Percentiles rank a stretch among this genome's conserved stretches.
Conservation (phyloP, 2,797 vertebrate species). For the Poecilia wingei region DNA sequence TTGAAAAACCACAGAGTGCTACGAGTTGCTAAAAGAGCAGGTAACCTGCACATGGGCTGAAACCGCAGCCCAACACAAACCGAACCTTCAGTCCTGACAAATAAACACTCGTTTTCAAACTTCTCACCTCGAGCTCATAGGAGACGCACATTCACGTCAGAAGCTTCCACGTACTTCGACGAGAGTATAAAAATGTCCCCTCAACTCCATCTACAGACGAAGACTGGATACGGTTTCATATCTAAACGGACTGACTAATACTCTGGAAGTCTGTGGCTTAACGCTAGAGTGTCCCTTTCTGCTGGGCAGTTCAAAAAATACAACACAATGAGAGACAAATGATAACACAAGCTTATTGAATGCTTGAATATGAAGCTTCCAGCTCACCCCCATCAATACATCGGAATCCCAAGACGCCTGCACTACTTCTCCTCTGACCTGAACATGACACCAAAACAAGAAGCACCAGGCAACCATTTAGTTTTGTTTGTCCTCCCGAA, state of each 20-base stretch:
- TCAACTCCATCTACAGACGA: neutral
- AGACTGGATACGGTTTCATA: neutral
- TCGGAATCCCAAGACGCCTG: conserved; percentile 55
- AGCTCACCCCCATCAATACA: conserved; percentile 17
- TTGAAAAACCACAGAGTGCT: conserved; percentile 47
- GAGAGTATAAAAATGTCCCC: neutral
- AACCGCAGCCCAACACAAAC: conserved; percentile 54
- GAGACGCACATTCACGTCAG: neutral
- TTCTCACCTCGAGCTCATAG: neutral
- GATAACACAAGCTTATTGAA: conserved; percentile 4
- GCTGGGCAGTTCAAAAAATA: conserved; percentile 9
- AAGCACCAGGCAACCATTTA: conserved; percentile 68
- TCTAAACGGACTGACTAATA: neutral
- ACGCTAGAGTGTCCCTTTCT: conserved; percentile 1
- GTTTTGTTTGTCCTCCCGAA: conserved; percentile 67
- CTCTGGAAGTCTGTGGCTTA: neutral
- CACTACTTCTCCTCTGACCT: conserved; percentile 59
- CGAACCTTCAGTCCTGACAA: conserved; percentile 35
- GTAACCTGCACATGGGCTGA: conserved; percentile 47
- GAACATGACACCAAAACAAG: conserved; percentile 70
- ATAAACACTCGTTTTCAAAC: conserved; percentile 14
- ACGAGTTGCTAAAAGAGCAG: conserved; percentile 46
- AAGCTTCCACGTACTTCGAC: neutral
- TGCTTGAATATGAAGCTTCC: conserved; percentile 26
- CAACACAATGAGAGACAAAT: conserved; percentile 15